Base-by-base conservation (phyloP, 2,888 invertebrate species). In the Sinhomidia bicolor region DNA sequence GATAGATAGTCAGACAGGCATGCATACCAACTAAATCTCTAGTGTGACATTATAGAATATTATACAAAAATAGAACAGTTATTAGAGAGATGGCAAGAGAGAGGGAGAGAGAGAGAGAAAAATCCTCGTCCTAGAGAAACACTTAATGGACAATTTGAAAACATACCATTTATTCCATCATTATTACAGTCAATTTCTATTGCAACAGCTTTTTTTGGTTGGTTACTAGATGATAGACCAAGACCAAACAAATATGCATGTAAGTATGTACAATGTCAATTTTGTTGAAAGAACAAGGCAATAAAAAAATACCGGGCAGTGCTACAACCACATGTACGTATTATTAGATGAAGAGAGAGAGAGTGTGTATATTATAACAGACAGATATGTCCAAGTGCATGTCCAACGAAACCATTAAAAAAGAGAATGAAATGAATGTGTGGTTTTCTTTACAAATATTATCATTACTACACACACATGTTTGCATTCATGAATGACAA, bases 81-180 rank as follows among this genome's bases (percentile, higher is more conserved):
- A 62, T n/a, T n/a, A n/a, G n/a, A n/a, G n/a, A n/a, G n/a, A n/a
- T n/a, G n/a, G 2, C 9, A 60, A 60, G 60, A 76, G 36, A 20
- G 44, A 44, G n/a, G n/a, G n/a, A 76, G 51, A 2, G 54, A 74
- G 71, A 41, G 14, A 29, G 74, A 57, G 60, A 23, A 79, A 60
- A n/a, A 84, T 26, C 84, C 76, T 84, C 76, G 74, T 74, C 84
- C 84, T 57, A 84, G 74, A 84, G 57, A 84, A 79, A 17, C 60
- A 60, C 60, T 79, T 79, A 79, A 79, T 79, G 79, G 79, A 36
- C 57, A 79, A 79, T 60, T 79, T 57, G 79, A 57, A 79, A 79
- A 44, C 60, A 79, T 23, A 23, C 60, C 20, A 79, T 79, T 76
- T 57, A 57, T 79, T 60, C 76, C 78, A 12, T 79, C 79, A 79